Evolutionary conservation across 2,113 vertebrate genomes (phyloP).

Genomic region (Arvicanthis niloticus): DNA sequence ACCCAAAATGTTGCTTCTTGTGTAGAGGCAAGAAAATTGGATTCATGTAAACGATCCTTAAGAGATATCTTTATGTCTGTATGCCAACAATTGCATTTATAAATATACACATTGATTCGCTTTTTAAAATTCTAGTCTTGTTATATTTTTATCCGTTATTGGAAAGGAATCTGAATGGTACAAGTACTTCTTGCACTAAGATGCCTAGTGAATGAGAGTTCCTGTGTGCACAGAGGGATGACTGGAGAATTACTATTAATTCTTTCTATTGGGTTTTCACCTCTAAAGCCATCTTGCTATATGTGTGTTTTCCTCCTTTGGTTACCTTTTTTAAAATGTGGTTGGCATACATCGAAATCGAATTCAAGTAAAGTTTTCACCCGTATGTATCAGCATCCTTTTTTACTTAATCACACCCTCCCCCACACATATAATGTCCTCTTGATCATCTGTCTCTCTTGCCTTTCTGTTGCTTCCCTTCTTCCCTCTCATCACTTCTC

Average conservation of each 20-base stretch:
- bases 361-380: neutral
- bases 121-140: slow-evolving; percentile 69
- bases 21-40: slow-evolving; percentile 74
- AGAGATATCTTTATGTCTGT: slow-evolving; percentile 73
- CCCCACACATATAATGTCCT: neutral
- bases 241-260: slow-evolving; percentile 35
- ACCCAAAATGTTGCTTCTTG: slow-evolving; percentile 78
- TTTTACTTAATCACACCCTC: neutral
- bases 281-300: neutral
- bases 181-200: slow-evolving; percentile 47
- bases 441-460: neutral
- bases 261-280: neutral
- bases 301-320: too few relatives aligned
- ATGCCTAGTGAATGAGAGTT: slow-evolving; percentile 41
- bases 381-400: neutral
- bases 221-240: slow-evolving; percentile 27
- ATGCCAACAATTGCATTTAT: slow-evolving; percentile 75
- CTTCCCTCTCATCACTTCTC: neutral
- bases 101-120: slow-evolving; percentile 72
- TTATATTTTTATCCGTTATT: slow-evolving; percentile 65
- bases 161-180: slow-evolving; percentile 61
- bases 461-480: neutral
- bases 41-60: slow-evolving; percentile 78
- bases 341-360: neutral
- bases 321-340: neutral